phyloP scores from a whole-genome alignment of 2,888 invertebrate species.

The Synanthedon myopaeformis region DNA sequence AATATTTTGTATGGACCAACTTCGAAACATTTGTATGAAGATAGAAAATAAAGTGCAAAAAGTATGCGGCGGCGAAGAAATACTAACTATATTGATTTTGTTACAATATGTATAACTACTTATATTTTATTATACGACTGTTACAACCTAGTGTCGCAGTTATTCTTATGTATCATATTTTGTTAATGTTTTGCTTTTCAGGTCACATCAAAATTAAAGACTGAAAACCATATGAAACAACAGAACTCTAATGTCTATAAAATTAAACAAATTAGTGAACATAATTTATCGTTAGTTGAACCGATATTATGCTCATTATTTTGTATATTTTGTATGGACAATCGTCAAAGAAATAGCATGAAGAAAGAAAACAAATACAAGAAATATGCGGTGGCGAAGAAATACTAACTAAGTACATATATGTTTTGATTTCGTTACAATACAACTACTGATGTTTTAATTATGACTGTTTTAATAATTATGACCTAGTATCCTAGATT shows the following conservation, averaged over 20 bases:
- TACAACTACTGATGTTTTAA: no score
- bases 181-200: no score
- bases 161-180: no score
- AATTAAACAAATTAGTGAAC: conserved; percentile 59
- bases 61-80: neutral
- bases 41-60: neutral
- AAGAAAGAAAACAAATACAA: neutral
- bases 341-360: conserved; percentile 13
- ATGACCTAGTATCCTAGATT: no score
- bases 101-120: no score
- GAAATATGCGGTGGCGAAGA: neutral
- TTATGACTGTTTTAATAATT: no score
- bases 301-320: conserved; percentile 69
- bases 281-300: conserved; percentile 59
- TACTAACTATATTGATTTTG: no score
- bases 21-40: conserved; percentile 6
- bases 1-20: conserved; percentile 56
- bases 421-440: no score
- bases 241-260: conserved; percentile 26
- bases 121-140: no score
- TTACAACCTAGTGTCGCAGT: no score
- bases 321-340: conserved; percentile 59
- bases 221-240: no score
- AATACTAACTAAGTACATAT: neutral
- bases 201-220: no score